Base-by-base conservation (phyloP, 2,888 invertebrate species). In the Sarcophaga variegata region DNA sequence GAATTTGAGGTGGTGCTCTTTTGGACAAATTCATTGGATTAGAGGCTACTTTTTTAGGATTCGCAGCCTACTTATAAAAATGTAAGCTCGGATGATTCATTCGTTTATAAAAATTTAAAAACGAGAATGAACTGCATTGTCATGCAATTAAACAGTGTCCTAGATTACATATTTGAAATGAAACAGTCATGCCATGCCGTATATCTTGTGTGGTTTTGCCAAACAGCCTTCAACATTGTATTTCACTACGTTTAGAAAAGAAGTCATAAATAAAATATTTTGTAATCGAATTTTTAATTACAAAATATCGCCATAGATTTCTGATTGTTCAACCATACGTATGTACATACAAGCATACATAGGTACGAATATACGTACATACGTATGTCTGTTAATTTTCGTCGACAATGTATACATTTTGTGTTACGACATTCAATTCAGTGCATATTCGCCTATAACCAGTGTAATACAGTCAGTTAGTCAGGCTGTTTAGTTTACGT, bases 201-300 rank as follows among this genome's bases (percentile, higher is more conserved):
- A 14, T 49, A 14, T 14, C 17, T 78, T 12, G 11, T 25, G 10
- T 59, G 14, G 8, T 37, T 20, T 69, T 64, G 20, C 2, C 22
- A 84, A 76, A 76, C 27, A 80, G 75, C 84, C 84, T 84, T 84
- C 84, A 79, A 71, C 25, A 64, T 76, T 54, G 14, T 54, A 14
- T 54, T 54, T 54, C 17, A 5, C 17, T 54, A 2, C 17, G 17
- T 54, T 54, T 54, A 54, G 54, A 63, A 59, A 62, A 49, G 62
- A 76, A 79, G 71, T 47, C 84, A 72, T 81, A 67, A 81, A 85
- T 81, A 81, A 37, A 81, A 47, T 72, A 85, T 85, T 80, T 85
- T 77, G 84, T 66, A 85, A 85, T 76, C 49, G 67, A 71, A 71
- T 67, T 81, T 85, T 67, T 71, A 77, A 85, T 80, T 76, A 80